A percentile compares a stretch with the other conserved stretches of the same genome.
phyloP scores from a whole-genome alignment of 92 coral and sea anemone species.

The Chrysogorgia sp. region DNA sequence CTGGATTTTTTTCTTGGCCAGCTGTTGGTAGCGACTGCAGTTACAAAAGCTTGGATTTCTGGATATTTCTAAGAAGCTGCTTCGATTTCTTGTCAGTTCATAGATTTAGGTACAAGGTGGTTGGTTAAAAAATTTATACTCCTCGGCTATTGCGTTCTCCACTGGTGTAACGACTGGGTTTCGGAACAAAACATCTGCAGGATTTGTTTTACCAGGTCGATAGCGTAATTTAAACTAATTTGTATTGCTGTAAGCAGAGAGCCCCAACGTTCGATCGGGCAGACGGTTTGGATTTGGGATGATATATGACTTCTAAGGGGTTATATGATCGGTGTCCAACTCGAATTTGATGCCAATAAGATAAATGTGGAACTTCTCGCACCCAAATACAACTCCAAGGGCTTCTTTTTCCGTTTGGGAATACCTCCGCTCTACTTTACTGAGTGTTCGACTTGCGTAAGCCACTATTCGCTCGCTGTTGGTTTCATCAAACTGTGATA shows the following conservation, averaged over 20 bases:
- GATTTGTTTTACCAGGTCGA: background rate
- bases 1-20: background rate
- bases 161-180: background rate
- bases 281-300: background rate
- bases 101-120: background rate
- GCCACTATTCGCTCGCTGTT: background rate
- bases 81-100: background rate
- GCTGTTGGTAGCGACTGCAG: background rate
- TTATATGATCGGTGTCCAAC: background rate
- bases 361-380: background rate
- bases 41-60: conserved; percentile 8
- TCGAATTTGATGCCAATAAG: background rate
- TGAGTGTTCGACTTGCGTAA: background rate
- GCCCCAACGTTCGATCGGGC: too few species aligned
- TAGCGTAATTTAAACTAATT: background rate
- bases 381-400: background rate
- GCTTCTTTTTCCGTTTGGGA: background rate
- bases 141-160: conserved; percentile 9
- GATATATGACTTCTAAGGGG: background rate
- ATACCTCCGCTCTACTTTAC: background rate
- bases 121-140: background rate
- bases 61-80: conserved; percentile 4
- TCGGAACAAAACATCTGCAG: background rate
- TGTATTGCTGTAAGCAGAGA: background rate
- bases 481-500: conserved; percentile 5